Base-by-base conservation (phyloP, 2,797 vertebrate species). In the Platalea minor region DNA sequence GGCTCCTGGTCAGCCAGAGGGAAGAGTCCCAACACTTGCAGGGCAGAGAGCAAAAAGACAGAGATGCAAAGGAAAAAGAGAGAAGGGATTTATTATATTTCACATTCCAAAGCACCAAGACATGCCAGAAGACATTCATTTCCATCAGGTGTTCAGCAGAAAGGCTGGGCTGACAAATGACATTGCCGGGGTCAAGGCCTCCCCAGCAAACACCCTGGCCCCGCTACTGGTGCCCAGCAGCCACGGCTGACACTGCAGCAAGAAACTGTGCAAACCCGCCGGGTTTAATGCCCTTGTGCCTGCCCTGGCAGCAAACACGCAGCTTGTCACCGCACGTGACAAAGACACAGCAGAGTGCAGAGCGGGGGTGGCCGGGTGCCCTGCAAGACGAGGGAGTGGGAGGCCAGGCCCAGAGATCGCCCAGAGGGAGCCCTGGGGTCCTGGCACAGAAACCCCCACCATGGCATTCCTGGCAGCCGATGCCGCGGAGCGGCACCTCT, bases 71-170 rank as follows among this genome's bases (percentile, higher is more conserved):
- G 19, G 48, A 56, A 59, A 92, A 91, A 63, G 14, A 68, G 37
- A 50, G 6, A 73, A 37, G 19, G 50, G 17, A 77, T 95, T 96
- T 93, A 93, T 92, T 95, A 29, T 17, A 89, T 56, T 94, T 89
- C 67, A 43, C 6, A 76, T 57, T 89, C 64, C 69, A 80, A 83
- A 95, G 84, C 84, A 92, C 33, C 39, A 48, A 48, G 37, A 85
- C 41, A 29, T 17, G 17, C 28, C 60, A 89, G 64, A 88, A 88
- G 45, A 83, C 81, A 75, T 85, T 80, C 0, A 51, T 75, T 89
- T 83, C 29, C 37, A 21, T 54, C 13, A 10, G 14, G 26, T n/a
- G 39, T 35, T 53, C 50, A 68, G 61, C 3, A 94, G 23, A 57
- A 90, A 45, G 33, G 33, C 29, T 78, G 73, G 65, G 37, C 65